Conservation (phyloP, 2,797 vertebrate species). For the Gallirallus australis region DNA sequence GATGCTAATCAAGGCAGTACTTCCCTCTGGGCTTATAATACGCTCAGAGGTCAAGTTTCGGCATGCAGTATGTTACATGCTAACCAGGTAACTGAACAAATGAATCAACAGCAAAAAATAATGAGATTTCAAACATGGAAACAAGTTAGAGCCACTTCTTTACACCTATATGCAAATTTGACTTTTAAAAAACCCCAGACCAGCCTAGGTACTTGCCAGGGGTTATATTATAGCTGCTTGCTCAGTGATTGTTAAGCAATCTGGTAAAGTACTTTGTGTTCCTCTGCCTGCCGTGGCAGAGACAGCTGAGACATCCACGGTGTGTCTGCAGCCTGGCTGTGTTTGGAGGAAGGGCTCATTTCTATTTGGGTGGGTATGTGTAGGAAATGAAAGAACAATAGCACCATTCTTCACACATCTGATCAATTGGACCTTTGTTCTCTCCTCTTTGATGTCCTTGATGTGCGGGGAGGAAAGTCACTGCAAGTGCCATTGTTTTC, state of each 20-base stretch:
- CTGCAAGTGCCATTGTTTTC: conserved; percentile 49
- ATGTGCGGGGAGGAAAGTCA: not conserved
- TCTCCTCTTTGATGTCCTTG: not conserved
- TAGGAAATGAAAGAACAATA: conserved; percentile 46
- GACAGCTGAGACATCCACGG: not conserved
- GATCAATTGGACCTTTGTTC: not conserved
- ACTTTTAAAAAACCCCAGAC: not conserved
- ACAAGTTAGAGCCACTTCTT: conserved; percentile 43
- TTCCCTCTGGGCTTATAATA: not conserved
- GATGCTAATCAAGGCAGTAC: not conserved
- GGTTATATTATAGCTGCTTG: not conserved
- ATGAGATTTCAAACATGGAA: not conserved
- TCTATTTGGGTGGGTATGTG: not conserved
- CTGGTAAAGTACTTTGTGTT: not conserved
- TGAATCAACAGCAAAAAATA: conserved; percentile 52
- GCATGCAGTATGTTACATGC: not conserved
- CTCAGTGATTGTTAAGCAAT: not conserved
- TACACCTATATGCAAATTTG: conserved; percentile 25
- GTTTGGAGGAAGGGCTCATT: not conserved
- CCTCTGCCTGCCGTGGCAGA: not conserved
- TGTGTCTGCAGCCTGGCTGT: not conserved
- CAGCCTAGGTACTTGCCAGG: not conserved
- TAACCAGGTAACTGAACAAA: not conserved
- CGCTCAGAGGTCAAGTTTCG: not conserved
- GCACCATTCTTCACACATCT: not conserved